Evolutionary conservation across 1,140 invertebrate species (phyloP).

Genomic region (Lutraria rhynchaena): DNA sequence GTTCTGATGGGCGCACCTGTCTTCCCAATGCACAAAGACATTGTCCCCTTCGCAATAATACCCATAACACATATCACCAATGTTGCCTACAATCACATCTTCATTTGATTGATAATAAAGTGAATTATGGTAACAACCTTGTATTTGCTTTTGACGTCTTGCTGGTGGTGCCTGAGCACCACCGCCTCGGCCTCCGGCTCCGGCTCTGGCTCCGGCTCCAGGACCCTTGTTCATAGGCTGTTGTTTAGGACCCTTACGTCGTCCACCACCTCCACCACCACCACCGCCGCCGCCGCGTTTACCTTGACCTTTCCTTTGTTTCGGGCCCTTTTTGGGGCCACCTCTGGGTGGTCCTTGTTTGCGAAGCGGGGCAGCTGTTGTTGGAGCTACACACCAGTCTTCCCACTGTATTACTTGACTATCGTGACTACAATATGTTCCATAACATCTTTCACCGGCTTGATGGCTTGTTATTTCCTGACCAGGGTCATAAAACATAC

Average conservation of each 20-base stretch:
- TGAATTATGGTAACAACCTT: slow-evolving; percentile 52
- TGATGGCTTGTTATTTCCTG: slow-evolving; percentile 51
- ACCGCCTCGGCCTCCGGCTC: not conserved
- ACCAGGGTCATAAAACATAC: slow-evolving; percentile 44
- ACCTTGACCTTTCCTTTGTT: not conserved
- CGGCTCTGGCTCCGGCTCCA: not conserved
- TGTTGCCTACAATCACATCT: slow-evolving; percentile 58
- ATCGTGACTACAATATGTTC: slow-evolving; percentile 49
- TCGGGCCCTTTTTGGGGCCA: not conserved
- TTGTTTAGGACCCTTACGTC: not conserved
- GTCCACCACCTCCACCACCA: slow-evolving; percentile 1
- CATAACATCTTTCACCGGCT: slow-evolving; percentile 55
- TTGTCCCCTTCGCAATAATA: slow-evolving; percentile 59
- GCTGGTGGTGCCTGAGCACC: not conserved
- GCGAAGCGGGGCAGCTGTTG: slow-evolving; percentile 1
- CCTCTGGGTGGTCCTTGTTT: not conserved
- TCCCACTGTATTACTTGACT: slow-evolving; percentile 53
- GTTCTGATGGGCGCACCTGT: slow-evolving; percentile 13
- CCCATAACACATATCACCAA: slow-evolving; percentile 58
- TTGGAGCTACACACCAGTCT: slow-evolving; percentile 49
- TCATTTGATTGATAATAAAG: slow-evolving; percentile 56
- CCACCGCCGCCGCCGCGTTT: not conserved
- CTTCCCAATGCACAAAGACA: slow-evolving; percentile 56
- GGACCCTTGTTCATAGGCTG: not conserved
- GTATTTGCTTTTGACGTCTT: slow-evolving; percentile 3